Evolutionary conservation across 92 coral and sea anemone species (phyloP), one percentile per base, ranked within the genome.

Genomic region (Palythoa caribaeorum): DNA sequence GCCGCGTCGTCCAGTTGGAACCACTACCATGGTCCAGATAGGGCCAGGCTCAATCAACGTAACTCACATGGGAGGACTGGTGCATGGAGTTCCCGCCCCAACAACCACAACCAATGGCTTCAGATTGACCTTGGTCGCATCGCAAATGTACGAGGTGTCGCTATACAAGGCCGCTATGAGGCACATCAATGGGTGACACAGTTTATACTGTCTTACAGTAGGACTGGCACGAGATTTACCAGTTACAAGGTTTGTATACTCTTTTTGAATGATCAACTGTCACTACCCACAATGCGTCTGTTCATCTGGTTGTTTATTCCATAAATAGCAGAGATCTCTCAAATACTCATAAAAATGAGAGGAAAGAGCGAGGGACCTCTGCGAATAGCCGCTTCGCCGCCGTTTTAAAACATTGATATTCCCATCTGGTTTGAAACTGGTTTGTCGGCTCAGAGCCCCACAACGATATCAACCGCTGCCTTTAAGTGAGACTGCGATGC

Each of bases 121-220:
- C 86, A 81, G n/a, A 66, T 81, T 65, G 86, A 81, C 37, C 60
- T 81, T n/a, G 36, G 62, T 11, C n/a, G 17, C 10, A 48, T 65
- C 14, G 76, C 86, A 1, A 65, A 81, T 21, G 36, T 81, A 68
- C 86, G 86, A 21, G 86, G 86, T 51, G 62, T 81, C 14, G 86
- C 86, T 10, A 81, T 50, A 38, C 86, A 81, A 53, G 86, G 86
- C 19, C 86, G 86, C 7, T 65, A 81, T 19, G 86, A 81, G 47
- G 86, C 86, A 13, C 40, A 81, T 28, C 86, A 81, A 40, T 81
- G 86, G 86, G 86, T 81, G 75, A 81, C 86, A 65, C 86, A 47
- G 57, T 81, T n/a, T 50, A 81, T 47, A 66, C 54, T 81, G 19
- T 66, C 73, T 2, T 81, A 81, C 74, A 81, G 86, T 44, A 38